phyloP scores from a whole-genome alignment of 2,113 vertebrate species.

The Pachyramphus minor region DNA sequence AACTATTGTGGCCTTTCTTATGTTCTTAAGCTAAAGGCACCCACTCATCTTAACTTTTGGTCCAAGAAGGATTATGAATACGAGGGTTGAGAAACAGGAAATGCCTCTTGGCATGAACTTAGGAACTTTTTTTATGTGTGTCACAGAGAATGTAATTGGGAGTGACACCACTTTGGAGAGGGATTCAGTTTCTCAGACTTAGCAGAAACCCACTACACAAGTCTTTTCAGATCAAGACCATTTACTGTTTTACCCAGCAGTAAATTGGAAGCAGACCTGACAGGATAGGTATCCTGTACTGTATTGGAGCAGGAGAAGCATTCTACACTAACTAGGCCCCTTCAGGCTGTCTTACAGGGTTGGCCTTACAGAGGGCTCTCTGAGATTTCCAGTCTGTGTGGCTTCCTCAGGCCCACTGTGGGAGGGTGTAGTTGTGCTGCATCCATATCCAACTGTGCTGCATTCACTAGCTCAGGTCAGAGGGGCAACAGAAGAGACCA shows the following conservation, averaged over 20 bases:
- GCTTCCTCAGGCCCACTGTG: not conserved
- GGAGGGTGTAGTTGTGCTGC: fast-evolving
- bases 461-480: not conserved
- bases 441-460: not conserved
- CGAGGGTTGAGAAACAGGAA: not conserved
- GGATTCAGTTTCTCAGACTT: not conserved
- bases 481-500: not conserved
- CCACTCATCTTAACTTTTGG: not conserved
- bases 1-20: not conserved
- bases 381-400: not conserved
- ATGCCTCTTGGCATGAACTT: not conserved
- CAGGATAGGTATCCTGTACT: not conserved
- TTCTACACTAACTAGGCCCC: not conserved
- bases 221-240: not conserved
- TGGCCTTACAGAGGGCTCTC: not conserved
- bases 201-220: not conserved
- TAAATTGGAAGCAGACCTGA: not conserved
- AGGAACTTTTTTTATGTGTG: not conserved
- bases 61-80: not conserved
- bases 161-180: not conserved
- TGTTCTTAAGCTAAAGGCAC: not conserved
- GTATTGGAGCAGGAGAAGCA: not conserved
- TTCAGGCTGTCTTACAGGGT: not conserved
- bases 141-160: not conserved
- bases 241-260: not conserved